Evolutionary conservation across 2,888 invertebrate species (phyloP), one percentile per base, ranked within the genome.

Genomic region (Melitaea athalia): DNA sequence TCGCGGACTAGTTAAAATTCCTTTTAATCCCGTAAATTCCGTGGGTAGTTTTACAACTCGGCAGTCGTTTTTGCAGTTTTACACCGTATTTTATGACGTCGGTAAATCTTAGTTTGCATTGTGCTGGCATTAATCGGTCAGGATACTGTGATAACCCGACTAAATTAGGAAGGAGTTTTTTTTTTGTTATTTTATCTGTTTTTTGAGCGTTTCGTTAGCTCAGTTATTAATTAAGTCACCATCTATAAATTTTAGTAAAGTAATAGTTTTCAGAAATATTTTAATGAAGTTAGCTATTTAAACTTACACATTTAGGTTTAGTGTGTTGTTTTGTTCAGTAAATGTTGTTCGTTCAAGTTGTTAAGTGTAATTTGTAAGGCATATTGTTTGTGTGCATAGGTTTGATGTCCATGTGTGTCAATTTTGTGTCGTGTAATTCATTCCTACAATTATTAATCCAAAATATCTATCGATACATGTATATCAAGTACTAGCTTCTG

Each of bases 1-100:
- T 50, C 57, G 47, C 60, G 52, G 64, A 64, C 17, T 60, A 59
- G 45, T 68, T 65, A 73, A 72, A 72, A 69, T 67, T 67, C 67
- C 63, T 1, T 24, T 24, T 24, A 24, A 24, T 24, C 24, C 24
- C 1, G 65, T 49, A 62, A 69, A 69, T 65, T 52, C 53, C 49
- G 55, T 59, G 50, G 59, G 69, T 71, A 59, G 53, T 69, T 62
- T 57, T 59, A 33, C 55, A 55, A 14, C 49, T 57, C 11, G 5
- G 15, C 38, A 57, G 57, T 57, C 38, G 42, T 57, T 57, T 57
- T 50, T 64, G 59, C 59, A 61, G 61, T 59, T 64, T 62, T 42
- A 57, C 49, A 17, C 15, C 47, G 55, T 64, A 53, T 45, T 69
- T 69, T 69, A 69, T 69, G 57, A 38, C 14, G 43, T 15, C 57